Evolutionary conservation across 2,797 vertebrate species (phyloP).

Genomic region (Macropus fuliginosus): DNA sequence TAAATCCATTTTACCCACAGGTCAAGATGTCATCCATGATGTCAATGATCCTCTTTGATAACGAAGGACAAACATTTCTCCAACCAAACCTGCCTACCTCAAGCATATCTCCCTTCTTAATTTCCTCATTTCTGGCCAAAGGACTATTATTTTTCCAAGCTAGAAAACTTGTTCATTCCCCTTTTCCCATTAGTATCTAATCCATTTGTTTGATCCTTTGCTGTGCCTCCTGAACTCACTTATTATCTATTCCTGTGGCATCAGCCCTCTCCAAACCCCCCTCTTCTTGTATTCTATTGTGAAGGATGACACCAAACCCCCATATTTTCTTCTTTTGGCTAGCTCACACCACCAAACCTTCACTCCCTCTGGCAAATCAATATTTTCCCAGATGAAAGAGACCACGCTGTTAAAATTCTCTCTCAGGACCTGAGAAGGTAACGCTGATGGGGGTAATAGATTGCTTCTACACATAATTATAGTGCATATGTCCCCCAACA

Average conservation of each 20-base stretch:
- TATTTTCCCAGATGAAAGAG: not conserved
- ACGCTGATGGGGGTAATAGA: not conserved
- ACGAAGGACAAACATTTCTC: not conserved
- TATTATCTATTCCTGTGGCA: not conserved
- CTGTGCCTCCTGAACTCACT: not conserved
- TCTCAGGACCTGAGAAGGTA: not conserved
- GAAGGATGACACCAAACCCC: no score
- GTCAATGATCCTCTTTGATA: not conserved
- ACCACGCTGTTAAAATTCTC: not conserved
- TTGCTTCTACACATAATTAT: not conserved
- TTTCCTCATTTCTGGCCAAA: not conserved
- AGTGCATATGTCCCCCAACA: not conserved
- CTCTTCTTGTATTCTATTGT: not conserved
- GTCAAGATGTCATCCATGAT: not conserved
- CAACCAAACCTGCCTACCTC: not conserved
- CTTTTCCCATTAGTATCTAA: not conserved
- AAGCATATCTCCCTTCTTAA: not conserved
- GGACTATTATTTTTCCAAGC: not conserved
- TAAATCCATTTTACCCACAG: not conserved
- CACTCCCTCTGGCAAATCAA: not conserved
- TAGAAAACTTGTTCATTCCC: not conserved
- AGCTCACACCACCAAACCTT: not conserved
- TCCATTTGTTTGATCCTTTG: not conserved
- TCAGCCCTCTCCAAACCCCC: not conserved
- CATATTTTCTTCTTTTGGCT: not conserved